phyloP scores from a whole-genome alignment of 1,140 invertebrate species.

The Bathynomus jamesi region DNA sequence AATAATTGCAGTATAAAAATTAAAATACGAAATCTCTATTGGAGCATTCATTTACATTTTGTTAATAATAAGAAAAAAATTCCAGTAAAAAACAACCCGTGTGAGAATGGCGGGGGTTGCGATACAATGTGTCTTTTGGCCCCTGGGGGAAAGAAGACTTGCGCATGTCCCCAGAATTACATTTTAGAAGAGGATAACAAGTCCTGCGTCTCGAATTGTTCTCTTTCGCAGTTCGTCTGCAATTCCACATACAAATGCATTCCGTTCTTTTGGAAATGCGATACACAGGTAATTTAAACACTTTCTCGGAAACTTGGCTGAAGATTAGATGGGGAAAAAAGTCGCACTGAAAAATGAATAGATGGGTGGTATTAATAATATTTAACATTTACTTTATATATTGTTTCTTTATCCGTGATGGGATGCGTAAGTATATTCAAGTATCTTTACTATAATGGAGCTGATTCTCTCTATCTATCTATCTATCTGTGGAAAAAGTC shows the following conservation, averaged over 20 bases:
- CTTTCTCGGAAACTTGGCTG: background rate
- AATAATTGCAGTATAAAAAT: no score
- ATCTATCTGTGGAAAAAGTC: no score
- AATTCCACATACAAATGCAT: conserved; percentile 61
- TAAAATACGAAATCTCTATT: no score
- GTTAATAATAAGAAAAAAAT: no score
- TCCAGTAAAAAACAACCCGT: conserved; percentile 45
- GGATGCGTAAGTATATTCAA: no score
- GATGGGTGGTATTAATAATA: no score
- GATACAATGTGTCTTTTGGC: conserved; percentile 67
- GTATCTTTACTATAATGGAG: no score
- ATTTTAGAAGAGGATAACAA: conserved; percentile 56
- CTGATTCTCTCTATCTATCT: no score
- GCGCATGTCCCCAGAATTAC: conserved; percentile 75
- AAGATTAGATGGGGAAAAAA: background rate
- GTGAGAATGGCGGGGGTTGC: conserved; percentile 54
- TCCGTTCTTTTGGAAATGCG: conserved; percentile 57
- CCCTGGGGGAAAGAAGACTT: conserved; percentile 49
- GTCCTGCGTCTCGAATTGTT: conserved; percentile 67
- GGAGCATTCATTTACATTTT: no score
- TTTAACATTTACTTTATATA: no score
- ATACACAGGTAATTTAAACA: conserved; percentile 45
- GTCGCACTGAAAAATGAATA: background rate
- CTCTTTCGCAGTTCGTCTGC: conserved; percentile 70
- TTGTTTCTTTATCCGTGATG: no score